These are phyloP conservation scores for Bombylius major DNA, from an alignment of 2,888 invertebrate genomes.

Conservation along the genomic window DNA sequence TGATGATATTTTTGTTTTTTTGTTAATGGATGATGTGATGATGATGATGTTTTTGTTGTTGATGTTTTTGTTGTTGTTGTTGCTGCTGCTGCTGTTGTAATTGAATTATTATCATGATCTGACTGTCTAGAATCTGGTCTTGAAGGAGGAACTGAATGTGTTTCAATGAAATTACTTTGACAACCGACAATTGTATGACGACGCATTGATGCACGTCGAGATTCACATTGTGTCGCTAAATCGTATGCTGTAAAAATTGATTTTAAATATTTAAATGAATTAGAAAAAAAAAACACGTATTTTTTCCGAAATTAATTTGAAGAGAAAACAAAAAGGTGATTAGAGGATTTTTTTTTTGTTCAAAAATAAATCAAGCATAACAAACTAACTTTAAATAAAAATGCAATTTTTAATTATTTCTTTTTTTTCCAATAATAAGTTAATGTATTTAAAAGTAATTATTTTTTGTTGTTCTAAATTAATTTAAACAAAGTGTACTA, in stretches of 20 bases:
- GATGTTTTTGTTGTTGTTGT: conserved; percentile 14
- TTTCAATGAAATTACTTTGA: conserved; percentile 36
- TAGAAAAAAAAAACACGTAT: neutral
- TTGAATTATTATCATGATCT: conserved; percentile 24
- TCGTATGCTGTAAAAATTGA: conserved; percentile 53
- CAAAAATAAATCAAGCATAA: neutral
- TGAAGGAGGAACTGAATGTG: conserved; percentile 51
- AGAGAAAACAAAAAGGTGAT: no score
- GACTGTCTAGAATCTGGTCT: conserved; percentile 49
- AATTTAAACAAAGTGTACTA: no score
- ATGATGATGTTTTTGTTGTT: conserved; percentile 20
- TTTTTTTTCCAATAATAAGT: no score
- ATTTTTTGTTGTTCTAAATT: no score
- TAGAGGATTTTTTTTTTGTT: neutral
- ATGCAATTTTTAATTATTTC: no score
- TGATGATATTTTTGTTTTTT: conserved; percentile 5
- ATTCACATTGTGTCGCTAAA: conserved; percentile 68
- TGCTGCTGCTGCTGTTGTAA: conserved; percentile 9
- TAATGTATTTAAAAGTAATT: no score
- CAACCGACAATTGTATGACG: conserved; percentile 55
- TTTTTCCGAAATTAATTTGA: neutral
- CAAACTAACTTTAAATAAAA: neutral
- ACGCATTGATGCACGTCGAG: conserved; percentile 52
- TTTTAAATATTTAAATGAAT: neutral
- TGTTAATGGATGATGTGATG: conserved; percentile 11